Conservation (phyloP, 2,113 vertebrate genomes). For the Oplegnathus fasciatus region DNA sequence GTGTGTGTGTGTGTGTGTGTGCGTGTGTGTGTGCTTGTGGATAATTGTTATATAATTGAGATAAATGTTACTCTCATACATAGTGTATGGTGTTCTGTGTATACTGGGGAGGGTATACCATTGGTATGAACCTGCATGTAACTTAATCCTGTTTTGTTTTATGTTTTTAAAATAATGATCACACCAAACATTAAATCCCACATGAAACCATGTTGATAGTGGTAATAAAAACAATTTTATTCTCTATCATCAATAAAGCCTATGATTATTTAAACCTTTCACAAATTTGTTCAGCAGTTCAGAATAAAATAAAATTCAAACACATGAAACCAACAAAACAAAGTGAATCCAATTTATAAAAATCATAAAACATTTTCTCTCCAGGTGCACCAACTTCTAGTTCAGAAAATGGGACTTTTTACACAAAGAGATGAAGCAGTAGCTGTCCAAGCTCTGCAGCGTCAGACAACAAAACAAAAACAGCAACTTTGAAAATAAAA, state of each 20-base stretch:
- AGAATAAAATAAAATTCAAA: constrained; percentile 29
- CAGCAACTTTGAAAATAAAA: constrained; percentile 35
- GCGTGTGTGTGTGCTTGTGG: background rate
- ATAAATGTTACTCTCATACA: background rate
- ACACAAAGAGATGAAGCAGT: background rate
- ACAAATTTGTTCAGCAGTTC: constrained; percentile 48
- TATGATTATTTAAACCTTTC: constrained; percentile 45
- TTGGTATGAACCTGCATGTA: background rate
- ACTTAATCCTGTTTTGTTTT: background rate
- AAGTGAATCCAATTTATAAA: constrained; percentile 30
- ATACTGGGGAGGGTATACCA: background rate
- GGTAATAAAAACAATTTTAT: constrained; percentile 62
- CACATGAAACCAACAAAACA: background rate
- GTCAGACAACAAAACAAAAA: constrained; percentile 11
- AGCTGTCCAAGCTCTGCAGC: background rate
- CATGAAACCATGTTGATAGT: background rate
- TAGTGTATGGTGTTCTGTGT: background rate
- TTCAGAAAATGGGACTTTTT: constrained; percentile 11
- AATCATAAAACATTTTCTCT: constrained; percentile 31
- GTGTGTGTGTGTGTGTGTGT: no score
- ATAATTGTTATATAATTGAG: background rate
- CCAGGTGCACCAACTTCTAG: constrained; percentile 3
- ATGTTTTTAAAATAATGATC: background rate
- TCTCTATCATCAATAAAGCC: constrained; percentile 53
- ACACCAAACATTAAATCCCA: background rate